A percentile compares a stretch with the other conserved stretches of the same genome.
phyloP scores from a whole-genome alignment of 1,140 invertebrate species.

The Cherax destructor region DNA sequence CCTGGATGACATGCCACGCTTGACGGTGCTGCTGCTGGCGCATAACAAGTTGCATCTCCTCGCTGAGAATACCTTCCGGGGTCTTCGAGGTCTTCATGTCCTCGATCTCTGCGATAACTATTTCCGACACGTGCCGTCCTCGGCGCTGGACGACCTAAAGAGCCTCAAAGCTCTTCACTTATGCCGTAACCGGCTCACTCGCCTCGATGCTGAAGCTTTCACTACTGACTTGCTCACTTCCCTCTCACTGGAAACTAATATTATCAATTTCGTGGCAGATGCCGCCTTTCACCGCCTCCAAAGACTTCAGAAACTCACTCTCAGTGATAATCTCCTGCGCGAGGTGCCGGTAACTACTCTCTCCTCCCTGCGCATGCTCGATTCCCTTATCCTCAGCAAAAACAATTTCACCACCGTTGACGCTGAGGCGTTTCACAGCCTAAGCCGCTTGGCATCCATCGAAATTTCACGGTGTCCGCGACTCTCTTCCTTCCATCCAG shows the following conservation, averaged over 20 bases:
- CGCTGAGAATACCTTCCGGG: conserved; percentile 52
- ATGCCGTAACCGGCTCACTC: conserved; percentile 67
- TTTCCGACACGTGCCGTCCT: conserved; percentile 54
- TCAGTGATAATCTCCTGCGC: conserved; percentile 64
- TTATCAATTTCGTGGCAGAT: conserved; percentile 49
- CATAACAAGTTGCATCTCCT: conserved; percentile 66
- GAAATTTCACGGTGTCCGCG: conserved; percentile 67
- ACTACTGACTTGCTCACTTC: conserved; percentile 41
- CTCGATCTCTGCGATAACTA: conserved; percentile 70
- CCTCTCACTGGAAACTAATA: conserved; percentile 66
- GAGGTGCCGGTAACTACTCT: conserved; percentile 56
- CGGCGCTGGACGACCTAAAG: conserved; percentile 52
- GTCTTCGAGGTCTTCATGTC: conserved; percentile 42
- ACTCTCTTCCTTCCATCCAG: conserved; percentile 45
- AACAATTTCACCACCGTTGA: conserved; percentile 63
- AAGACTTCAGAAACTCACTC: conserved; percentile 57
- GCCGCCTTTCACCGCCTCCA: conserved; percentile 50
- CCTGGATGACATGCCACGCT: conserved; percentile 48
- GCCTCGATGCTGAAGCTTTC: conserved; percentile 59
- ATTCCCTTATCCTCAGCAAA: conserved; percentile 53
- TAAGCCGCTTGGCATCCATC: conserved; percentile 46
- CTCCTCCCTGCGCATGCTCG: conserved; percentile 39
- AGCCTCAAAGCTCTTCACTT: conserved; percentile 54
- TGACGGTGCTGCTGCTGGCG: conserved; percentile 54
- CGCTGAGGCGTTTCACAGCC: conserved; percentile 49